These are phyloP conservation scores for Apotomis betuletana DNA, from an alignment of 2,888 invertebrate species.

Conservation along the genomic window DNA sequence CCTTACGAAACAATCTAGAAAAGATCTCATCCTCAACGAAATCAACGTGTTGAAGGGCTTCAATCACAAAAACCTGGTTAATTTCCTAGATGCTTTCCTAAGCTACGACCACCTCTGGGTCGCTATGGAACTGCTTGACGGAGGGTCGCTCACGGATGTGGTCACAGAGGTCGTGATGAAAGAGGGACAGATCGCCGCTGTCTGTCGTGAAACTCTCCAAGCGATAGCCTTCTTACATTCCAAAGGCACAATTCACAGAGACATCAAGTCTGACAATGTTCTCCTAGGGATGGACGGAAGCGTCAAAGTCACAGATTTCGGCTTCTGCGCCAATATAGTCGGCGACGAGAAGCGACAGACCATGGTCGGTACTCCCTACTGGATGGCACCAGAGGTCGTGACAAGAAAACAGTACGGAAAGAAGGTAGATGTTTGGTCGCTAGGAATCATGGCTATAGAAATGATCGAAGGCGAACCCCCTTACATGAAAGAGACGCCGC, in stretches of 20 bases:
- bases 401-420: conserved; percentile 97
- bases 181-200: conserved; percentile 97
- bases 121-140: conserved; percentile 97
- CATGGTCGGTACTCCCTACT: conserved; percentile 99
- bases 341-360: conserved; percentile 98
- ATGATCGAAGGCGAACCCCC: conserved; percentile 98
- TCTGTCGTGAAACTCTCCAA: conserved; percentile 92
- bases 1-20: conserved; percentile 96
- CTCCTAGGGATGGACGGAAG: conserved; percentile 95
- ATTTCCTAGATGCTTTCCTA: conserved; percentile 97
- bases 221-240: conserved; percentile 95
- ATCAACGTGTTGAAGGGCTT: conserved; percentile 96
- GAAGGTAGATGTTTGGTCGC: conserved; percentile 96
- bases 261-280: conserved; percentile 99
- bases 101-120: conserved; percentile 97
- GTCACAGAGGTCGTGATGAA: conserved; percentile 99
- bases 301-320: conserved; percentile 97
- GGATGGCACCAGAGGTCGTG: conserved; percentile 99
- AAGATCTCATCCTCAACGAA: conserved; percentile 97
- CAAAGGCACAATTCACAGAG: conserved; percentile 95
- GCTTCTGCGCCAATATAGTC: conserved; percentile 98
- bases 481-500: conserved; percentile 96
- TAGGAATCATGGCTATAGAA: conserved; percentile 99
- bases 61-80: conserved; percentile 97
- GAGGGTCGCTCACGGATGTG: conserved; percentile 98